Percentiles rank a stretch among this genome's conserved stretches.
Conservation (phyloP, 2,797 vertebrate species). For the Gallinago nigripennis region DNA sequence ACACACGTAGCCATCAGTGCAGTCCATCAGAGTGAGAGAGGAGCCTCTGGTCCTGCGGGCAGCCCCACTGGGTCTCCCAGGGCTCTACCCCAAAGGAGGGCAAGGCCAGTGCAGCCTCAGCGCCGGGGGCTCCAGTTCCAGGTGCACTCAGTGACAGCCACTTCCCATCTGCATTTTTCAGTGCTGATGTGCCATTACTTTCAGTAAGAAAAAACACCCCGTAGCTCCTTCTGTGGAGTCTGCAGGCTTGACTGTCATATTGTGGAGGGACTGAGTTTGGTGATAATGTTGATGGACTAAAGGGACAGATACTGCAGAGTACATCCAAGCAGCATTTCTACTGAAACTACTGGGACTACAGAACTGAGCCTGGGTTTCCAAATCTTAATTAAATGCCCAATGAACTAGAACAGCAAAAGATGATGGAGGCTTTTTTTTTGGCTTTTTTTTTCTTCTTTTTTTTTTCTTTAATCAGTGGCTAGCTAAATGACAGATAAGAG, state of each 20-base stretch:
- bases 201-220: background rate
- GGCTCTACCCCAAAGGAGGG: too few species aligned
- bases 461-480: background rate
- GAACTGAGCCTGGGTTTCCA: background rate
- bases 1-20: rapidly evolving
- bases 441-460: background rate
- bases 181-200: background rate
- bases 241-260: background rate
- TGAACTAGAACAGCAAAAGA: background rate
- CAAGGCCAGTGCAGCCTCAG: rapidly evolving
- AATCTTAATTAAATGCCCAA: background rate
- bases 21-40: background rate
- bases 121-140: rapidly evolving
- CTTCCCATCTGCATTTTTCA: background rate
- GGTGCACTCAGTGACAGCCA: background rate
- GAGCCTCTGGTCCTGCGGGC: background rate
- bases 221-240: background rate
- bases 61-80: background rate
- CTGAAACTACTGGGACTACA: background rate
- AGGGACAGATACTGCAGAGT: background rate
- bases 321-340: background rate
- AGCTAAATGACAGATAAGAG: background rate
- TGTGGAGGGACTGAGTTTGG: background rate
- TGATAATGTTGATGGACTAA: background rate
- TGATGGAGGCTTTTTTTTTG: background rate